Evolutionary conservation across 1,140 invertebrate genomes (phyloP), one percentile per base, ranked within the genome.

Genomic region (Mycetomoellerius zeteki): DNA sequence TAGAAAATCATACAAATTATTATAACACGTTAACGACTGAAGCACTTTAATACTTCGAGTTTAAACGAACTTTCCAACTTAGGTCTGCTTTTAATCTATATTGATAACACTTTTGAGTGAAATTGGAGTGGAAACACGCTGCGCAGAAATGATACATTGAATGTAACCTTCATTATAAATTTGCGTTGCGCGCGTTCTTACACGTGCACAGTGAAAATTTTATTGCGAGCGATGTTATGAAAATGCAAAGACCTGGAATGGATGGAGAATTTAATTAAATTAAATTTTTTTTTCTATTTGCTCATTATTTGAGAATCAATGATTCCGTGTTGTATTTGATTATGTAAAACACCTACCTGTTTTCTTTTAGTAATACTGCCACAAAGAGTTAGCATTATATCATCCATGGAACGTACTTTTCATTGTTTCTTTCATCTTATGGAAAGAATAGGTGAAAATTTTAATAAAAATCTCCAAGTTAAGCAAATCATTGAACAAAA

Each of bases 241-340:
- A 72, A 71, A 72, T n/a, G 52, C 19, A 71, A 71, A 24, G 52
- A 47, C 10, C 50, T 21, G 50, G 47, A 82, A 82, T 43, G 12
- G 19, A 54, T 14, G 21, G 24, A 73, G 24, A 73, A 82, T 82
- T 73, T 82, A 82, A 82, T 82, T 82, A 82, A 73, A 82, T n/a
- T n/a, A 69, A 54, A 47, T 33, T 47, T 73, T 60, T 73, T 47
- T 47, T 30, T 16, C 14, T 56, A 6, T 5, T 33, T 21, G 24
- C 16, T n/a, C 27, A 14, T 62, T 58, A 21, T 19, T 14, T 19
- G 10, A 37, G 47, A 43, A 69, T 81, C 64, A 19, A 27, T 47
- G 37, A 60, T 82, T 54, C 43, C 12, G 16, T 16, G 37, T 47
- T n/a, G n/a, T n/a, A n/a, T n/a, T n/a, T n/a, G n/a, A n/a, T n/a